Conservation (phyloP, 2,113 vertebrate genomes). For the Oryzias javanicus region DNA sequence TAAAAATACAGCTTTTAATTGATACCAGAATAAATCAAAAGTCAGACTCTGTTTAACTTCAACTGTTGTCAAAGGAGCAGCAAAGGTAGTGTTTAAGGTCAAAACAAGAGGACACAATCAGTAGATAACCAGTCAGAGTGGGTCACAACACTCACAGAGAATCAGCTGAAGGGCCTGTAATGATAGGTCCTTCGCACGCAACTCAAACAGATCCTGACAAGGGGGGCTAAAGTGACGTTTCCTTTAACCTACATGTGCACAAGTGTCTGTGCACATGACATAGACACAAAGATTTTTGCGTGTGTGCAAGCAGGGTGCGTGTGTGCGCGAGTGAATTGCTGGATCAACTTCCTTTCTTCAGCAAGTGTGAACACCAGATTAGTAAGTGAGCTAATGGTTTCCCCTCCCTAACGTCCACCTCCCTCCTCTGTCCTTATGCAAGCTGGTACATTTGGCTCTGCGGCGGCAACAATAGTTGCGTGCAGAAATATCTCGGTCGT, state of each 20-base stretch:
- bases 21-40: neutral
- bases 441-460: conserved; percentile 44
- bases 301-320: neutral
- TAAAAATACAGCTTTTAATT: neutral
- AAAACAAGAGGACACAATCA: conserved; percentile 30
- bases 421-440: conserved; percentile 35
- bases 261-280: neutral
- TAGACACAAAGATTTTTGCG: neutral
- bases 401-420: conserved; percentile 25
- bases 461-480: conserved; percentile 77
- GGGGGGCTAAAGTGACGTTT: neutral
- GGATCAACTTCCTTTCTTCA: conserved; percentile 68
- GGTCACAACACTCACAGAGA: conserved; percentile 29
- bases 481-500: conserved; percentile 77
- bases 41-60: conserved; percentile 9
- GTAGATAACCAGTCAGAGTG: conserved; percentile 35
- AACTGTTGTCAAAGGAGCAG: neutral
- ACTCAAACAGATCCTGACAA: conserved; percentile 5
- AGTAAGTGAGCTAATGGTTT: conserved; percentile 71
- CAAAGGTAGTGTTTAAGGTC: conserved; percentile 12
- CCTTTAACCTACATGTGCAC: neutral
- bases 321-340: conserved; percentile 3
- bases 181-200: conserved; percentile 53
- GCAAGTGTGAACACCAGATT: conserved; percentile 63
- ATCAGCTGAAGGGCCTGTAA: conserved; percentile 26